These are phyloP conservation scores for Myotis daubentonii DNA, from an alignment of 2,797 vertebrate species.

Conservation along the genomic window DNA sequence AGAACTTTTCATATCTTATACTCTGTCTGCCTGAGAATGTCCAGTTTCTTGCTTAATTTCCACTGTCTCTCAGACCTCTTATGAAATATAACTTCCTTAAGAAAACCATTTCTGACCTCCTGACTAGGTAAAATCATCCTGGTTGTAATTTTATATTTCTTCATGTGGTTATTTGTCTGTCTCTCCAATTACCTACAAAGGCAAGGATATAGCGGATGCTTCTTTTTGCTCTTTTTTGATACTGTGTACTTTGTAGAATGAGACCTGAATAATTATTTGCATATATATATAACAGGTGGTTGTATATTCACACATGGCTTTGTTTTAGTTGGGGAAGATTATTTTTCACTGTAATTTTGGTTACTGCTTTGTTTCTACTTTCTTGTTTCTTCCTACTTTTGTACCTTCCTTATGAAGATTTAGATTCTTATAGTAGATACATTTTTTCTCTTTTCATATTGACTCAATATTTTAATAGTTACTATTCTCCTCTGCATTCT, in stretches of 20 bases:
- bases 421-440: neutral
- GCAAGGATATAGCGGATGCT: neutral
- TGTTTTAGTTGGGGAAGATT: neutral
- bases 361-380: neutral
- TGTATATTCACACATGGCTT: neutral
- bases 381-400: neutral
- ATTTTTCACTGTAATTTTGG: neutral
- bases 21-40: neutral
- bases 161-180: neutral
- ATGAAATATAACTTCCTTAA: neutral
- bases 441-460: neutral
- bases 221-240: neutral
- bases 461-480: neutral
- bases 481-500: neutral
- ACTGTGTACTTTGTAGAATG: neutral
- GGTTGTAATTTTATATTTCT: neutral
- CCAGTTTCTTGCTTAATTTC: neutral
- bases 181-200: neutral
- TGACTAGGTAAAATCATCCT: neutral
- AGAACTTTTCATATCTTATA: neutral
- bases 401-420: neutral
- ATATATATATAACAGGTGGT: neutral
- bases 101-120: neutral
- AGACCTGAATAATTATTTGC: neutral
- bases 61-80: neutral